phyloP scores from a whole-genome alignment of 1,140 invertebrate species.

The Aphelinus certus region DNA sequence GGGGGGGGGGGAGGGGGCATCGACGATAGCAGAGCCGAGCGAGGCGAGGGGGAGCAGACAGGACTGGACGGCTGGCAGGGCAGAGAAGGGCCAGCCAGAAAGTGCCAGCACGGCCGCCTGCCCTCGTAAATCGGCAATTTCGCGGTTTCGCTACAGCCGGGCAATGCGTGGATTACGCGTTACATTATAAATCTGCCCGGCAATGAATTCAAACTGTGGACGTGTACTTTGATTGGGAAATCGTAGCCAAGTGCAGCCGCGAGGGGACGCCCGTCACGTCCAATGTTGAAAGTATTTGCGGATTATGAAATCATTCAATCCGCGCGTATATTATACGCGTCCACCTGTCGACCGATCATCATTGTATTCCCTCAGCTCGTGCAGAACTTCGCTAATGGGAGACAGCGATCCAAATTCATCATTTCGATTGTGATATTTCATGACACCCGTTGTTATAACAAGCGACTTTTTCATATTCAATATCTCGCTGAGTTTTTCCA shows the following conservation, averaged over 20 bases:
- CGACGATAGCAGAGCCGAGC: background rate
- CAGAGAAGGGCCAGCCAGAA: background rate
- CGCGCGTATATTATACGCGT: no score
- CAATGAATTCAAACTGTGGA: conserved; percentile 18
- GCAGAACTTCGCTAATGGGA: no score
- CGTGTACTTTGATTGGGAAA: conserved; percentile 10
- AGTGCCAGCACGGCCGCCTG: background rate
- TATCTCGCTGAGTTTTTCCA: background rate
- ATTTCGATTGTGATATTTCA: no score
- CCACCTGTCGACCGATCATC: background rate
- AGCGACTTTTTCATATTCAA: background rate
- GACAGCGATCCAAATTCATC: no score
- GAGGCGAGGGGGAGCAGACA: background rate
- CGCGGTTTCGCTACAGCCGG: conserved; percentile 11
- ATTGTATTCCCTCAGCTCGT: background rate
- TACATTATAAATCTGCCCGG: conserved; percentile 12
- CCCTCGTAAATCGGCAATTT: conserved; percentile 6
- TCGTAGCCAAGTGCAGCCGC: no score
- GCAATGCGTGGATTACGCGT: conserved; percentile 4
- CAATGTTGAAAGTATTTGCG: background rate
- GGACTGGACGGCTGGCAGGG: background rate
- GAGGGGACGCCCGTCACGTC: no score
- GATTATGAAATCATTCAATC: conserved; percentile 1
- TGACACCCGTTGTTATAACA: background rate
- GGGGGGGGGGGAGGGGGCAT: background rate